These are phyloP conservation scores for Galbula dea DNA, from an alignment of 2,113 vertebrate genomes.

Conservation along the genomic window DNA sequence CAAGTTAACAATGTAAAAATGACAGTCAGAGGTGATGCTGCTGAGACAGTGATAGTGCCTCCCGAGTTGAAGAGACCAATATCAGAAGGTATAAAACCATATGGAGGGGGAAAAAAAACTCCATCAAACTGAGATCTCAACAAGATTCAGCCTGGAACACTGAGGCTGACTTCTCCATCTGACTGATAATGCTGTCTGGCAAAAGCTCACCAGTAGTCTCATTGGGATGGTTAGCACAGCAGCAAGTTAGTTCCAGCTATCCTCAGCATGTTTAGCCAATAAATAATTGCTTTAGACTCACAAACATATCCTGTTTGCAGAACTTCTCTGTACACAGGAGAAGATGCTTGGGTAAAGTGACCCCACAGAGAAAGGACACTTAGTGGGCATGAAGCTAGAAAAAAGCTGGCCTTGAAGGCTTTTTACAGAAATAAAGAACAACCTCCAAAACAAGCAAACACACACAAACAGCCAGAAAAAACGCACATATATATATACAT, in stretches of 20 bases:
- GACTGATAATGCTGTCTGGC: not conserved
- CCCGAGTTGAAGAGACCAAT: not conserved
- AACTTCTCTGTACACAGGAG: not conserved
- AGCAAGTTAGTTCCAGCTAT: not conserved
- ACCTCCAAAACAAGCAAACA: fast-evolving
- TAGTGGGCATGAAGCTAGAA: not conserved
- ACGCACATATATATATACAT: too few relatives aligned
- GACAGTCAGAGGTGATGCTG: not conserved
- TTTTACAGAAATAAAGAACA: not conserved
- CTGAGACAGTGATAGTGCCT: not conserved
- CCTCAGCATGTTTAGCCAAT: not conserved
- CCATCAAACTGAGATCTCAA: not conserved
- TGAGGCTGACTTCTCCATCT: not conserved
- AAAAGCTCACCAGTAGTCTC: not conserved
- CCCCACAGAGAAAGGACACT: not conserved
- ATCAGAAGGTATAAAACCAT: not conserved
- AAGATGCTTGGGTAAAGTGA: not conserved
- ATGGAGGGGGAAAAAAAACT: fast-evolving
- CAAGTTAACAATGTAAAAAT: not conserved
- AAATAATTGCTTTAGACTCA: not conserved
- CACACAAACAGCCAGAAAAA: not conserved
- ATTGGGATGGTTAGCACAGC: not conserved
- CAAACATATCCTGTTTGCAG: not conserved
- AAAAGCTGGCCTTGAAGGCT: not conserved
- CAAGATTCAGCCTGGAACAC: not conserved